phyloP scores from a whole-genome alignment of 2,113 vertebrate species.

The Danio rerio region DNA sequence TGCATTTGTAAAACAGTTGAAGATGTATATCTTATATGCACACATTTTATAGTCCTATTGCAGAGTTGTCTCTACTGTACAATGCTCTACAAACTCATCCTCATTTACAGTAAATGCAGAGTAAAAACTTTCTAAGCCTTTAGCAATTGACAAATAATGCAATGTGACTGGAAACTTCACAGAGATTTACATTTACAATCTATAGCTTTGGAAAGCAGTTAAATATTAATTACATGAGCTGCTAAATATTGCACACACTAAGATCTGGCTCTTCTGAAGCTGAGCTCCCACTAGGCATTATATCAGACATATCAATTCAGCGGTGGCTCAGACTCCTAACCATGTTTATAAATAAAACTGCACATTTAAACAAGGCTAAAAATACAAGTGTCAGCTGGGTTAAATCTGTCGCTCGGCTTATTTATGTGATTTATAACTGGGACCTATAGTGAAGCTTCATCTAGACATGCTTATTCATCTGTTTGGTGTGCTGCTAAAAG shows the following conservation, averaged over 20 bases:
- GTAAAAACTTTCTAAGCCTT: no score
- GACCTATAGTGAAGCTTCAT: constrained; percentile 12
- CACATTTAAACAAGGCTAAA: constrained; percentile 12
- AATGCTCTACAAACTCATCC: neutral
- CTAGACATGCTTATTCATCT: constrained; percentile 33
- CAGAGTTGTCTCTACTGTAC: neutral
- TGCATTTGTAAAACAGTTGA: no score
- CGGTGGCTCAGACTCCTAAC: neutral
- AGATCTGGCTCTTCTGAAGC: constrained; percentile 10
- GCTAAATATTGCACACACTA: constrained; percentile 14
- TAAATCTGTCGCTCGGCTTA: constrained; percentile 9
- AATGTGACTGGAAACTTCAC: neutral
- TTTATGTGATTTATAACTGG: constrained; percentile 1
- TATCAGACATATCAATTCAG: constrained; percentile 6
- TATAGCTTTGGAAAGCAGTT: neutral
- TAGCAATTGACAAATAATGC: neutral
- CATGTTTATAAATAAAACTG: constrained; percentile 37
- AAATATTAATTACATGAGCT: neutral
- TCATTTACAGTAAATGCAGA: no score
- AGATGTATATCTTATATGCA: no score
- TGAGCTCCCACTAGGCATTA: constrained; percentile 6
- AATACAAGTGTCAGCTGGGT: constrained; percentile 31
- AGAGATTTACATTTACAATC: constrained; percentile 15
- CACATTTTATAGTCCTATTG: no score
- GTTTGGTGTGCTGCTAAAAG: constrained; percentile 16